These are phyloP conservation scores for Drosophila kohkoa DNA, from an alignment of 1,140 invertebrate species.

Conservation along the genomic window DNA sequence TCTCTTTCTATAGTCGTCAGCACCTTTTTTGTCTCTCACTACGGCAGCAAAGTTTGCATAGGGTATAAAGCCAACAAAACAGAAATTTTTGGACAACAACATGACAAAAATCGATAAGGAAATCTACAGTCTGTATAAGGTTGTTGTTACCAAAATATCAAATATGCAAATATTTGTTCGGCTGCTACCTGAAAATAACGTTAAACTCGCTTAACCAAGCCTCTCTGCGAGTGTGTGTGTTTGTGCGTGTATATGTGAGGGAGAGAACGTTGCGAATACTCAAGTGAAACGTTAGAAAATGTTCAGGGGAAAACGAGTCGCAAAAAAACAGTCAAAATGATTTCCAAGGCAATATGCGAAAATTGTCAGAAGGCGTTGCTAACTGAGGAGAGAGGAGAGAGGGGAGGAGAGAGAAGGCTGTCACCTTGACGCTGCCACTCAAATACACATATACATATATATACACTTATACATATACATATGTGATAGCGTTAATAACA, in stretches of 20 bases:
- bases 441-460: slow-evolving; percentile 5
- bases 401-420: slow-evolving; percentile 57
- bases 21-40: background rate
- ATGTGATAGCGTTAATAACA: slow-evolving; percentile 71
- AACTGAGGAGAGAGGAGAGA: slow-evolving; percentile 20
- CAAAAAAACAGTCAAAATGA: slow-evolving; percentile 41
- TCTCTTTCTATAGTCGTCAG: too few species aligned
- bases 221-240: slow-evolving; percentile 21
- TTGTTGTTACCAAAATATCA: slow-evolving; percentile 80
- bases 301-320: slow-evolving; percentile 32
- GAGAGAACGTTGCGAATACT: slow-evolving; percentile 39
- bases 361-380: slow-evolving; percentile 42
- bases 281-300: slow-evolving; percentile 60
- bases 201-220: slow-evolving; percentile 32
- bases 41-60: background rate
- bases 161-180: slow-evolving; percentile 80
- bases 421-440: slow-evolving; percentile 64
- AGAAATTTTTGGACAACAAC: slow-evolving; percentile 19
- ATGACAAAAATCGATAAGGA: slow-evolving; percentile 71
- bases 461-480: slow-evolving; percentile 1
- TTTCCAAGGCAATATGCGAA: slow-evolving; percentile 66
- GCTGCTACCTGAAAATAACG: slow-evolving; percentile 73
- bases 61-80: slow-evolving; percentile 33
- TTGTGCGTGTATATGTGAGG: background rate
- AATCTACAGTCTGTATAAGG: slow-evolving; percentile 75